phyloP scores from a whole-genome alignment of 2,888 invertebrate species.

The Hanleya hanleyi region DNA sequence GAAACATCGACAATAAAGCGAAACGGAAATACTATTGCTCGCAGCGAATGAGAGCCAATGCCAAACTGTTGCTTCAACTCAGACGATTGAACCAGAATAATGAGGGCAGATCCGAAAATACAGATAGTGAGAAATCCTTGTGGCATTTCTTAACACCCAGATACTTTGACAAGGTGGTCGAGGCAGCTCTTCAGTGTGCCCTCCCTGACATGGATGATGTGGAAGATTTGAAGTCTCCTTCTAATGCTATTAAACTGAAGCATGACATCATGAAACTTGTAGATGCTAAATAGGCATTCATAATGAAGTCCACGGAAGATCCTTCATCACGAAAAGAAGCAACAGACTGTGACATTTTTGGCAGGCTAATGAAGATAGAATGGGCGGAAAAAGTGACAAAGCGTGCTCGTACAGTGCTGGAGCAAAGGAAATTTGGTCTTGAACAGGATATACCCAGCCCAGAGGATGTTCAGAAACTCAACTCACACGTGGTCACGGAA shows the following conservation, averaged over 20 bases:
- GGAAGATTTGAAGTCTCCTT: constrained; percentile 26
- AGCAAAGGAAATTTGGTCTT: background rate
- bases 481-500: constrained; percentile 7
- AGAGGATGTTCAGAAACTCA: constrained; percentile 11
- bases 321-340: background rate
- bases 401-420: background rate
- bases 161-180: constrained; percentile 25
- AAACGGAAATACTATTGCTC: constrained; percentile 29
- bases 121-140: background rate
- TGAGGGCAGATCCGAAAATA: no score
- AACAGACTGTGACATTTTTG: background rate
- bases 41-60: constrained; percentile 26
- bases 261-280: constrained; percentile 23
- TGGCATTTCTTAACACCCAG: constrained; percentile 21
- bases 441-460: constrained; percentile 13
- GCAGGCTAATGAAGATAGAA: background rate
- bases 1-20: constrained; percentile 20
- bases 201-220: constrained; percentile 32
- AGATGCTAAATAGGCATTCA: constrained; percentile 23
- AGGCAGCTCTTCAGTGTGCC: constrained; percentile 12
- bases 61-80: constrained; percentile 19
- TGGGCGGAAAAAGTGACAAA: constrained; percentile 3
- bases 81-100: background rate
- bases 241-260: constrained; percentile 22
- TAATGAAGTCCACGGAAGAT: constrained; percentile 5